Conservation (phyloP, 1,140 invertebrate genomes). For the Cydia fagiglandana region DNA sequence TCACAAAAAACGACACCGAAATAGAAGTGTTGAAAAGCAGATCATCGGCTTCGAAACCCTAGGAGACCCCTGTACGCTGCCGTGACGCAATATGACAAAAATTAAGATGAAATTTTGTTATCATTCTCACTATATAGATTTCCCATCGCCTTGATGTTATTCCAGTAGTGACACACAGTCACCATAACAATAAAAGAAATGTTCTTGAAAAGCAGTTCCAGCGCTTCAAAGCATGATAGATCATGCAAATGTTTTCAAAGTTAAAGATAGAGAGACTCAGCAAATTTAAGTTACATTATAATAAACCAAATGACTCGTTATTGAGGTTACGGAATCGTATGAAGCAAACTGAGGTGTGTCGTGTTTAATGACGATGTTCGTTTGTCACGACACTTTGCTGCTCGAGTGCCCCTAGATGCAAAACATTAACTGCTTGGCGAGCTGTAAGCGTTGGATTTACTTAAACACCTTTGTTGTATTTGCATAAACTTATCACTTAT, state of each 20-base stretch:
- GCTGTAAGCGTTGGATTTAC: neutral
- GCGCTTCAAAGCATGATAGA: neutral
- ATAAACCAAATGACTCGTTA: neutral
- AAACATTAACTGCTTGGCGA: neutral
- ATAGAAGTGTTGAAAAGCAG: neutral
- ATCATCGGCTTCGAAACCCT: no score
- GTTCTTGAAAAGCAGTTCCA: neutral
- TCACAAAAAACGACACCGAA: neutral
- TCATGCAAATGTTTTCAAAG: neutral
- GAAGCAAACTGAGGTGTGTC: neutral
- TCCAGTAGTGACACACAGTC: no score
- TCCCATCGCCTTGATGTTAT: no score
- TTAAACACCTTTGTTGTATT: no score
- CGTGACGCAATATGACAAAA: no score
- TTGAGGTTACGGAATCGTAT: neutral
- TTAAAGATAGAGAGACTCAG: no score
- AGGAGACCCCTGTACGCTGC: no score
- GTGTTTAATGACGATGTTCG: neutral
- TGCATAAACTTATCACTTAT: no score
- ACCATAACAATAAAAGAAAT: no score
- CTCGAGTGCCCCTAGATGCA: neutral
- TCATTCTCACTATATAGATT: no score
- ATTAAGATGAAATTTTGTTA: no score
- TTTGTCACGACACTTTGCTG: conserved; percentile 4
- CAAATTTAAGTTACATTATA: neutral